Conservation (phyloP, 2,888 invertebrate genomes). For the Teleiodes luculella region DNA sequence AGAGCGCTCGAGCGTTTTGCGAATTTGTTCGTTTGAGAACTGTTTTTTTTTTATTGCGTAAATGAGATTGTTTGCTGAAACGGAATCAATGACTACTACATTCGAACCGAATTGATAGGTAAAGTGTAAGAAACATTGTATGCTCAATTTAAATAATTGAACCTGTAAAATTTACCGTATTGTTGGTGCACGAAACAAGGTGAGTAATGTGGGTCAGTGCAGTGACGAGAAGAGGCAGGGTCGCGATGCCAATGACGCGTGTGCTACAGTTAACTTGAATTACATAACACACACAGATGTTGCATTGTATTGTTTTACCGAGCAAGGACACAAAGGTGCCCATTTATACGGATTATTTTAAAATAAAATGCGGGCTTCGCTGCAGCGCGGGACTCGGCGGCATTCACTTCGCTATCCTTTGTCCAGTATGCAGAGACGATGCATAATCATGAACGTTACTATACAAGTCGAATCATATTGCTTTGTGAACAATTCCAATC, state of each 20-base stretch:
- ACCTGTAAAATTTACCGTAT: slow-evolving; percentile 58
- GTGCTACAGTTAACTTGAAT: slow-evolving; percentile 40
- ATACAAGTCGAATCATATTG: background rate
- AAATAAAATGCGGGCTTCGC: background rate
- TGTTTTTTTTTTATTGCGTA: too few relatives aligned
- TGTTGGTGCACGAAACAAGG: slow-evolving; percentile 58
- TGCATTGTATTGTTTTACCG: background rate
- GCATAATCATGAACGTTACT: background rate
- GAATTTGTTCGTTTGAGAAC: too few relatives aligned
- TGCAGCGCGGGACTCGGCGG: background rate
- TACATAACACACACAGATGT: slow-evolving; percentile 47
- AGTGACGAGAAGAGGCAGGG: slow-evolving; percentile 73
- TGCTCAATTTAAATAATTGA: too few relatives aligned
- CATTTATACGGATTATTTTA: background rate
- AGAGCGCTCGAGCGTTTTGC: background rate
- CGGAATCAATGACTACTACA: too few relatives aligned
- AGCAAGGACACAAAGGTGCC: background rate
- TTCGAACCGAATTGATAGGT: too few relatives aligned
- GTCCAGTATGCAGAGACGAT: slow-evolving; percentile 4
- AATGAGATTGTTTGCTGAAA: too few relatives aligned
- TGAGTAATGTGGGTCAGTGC: slow-evolving; percentile 75
- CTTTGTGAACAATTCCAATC: background rate
- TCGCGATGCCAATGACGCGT: slow-evolving; percentile 72
- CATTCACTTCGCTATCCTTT: background rate
- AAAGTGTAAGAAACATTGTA: too few relatives aligned